These are phyloP conservation scores for Zaprionus gabonicus DNA, from an alignment of 1,140 invertebrate species.

Conservation along the genomic window DNA sequence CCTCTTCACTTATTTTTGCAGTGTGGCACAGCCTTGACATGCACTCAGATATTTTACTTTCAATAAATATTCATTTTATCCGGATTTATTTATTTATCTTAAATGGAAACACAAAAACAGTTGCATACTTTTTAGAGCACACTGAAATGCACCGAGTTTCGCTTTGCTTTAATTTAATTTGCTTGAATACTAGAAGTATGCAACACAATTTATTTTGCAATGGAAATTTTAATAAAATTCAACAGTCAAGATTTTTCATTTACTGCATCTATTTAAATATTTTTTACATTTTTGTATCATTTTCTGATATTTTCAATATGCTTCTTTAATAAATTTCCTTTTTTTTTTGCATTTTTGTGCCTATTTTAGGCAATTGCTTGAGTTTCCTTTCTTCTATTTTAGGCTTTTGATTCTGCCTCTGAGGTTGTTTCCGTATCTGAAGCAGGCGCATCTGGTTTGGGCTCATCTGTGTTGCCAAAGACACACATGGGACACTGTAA, in stretches of 20 bases:
- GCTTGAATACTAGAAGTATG: neutral
- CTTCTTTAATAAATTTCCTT: neutral
- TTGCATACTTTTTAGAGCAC: slow-evolving; percentile 6
- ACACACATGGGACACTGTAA: slow-evolving; percentile 88
- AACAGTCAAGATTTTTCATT: neutral
- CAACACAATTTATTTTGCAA: neutral
- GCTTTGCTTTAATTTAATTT: neutral
- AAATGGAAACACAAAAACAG: neutral
- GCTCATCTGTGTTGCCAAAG: slow-evolving; percentile 84
- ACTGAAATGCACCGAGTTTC: neutral
- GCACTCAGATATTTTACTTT: neutral
- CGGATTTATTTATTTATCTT: neutral
- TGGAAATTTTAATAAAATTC: neutral
- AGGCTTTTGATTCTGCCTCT: slow-evolving; percentile 77
- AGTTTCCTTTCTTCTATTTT: neutral
- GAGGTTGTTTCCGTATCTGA: slow-evolving; percentile 84
- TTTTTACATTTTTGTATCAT: slow-evolving; percentile 57
- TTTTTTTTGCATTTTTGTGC: slow-evolving; percentile 47
- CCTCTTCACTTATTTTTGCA: neutral
- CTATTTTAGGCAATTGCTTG: slow-evolving; percentile 56
- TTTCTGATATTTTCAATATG: slow-evolving; percentile 38
- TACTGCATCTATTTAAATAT: slow-evolving; percentile 10
- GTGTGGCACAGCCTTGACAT: neutral
- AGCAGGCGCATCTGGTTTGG: slow-evolving; percentile 83
- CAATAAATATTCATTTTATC: neutral